phyloP scores from a whole-genome alignment of 2,797 vertebrate genomes.

The Chloroceryle inda region DNA sequence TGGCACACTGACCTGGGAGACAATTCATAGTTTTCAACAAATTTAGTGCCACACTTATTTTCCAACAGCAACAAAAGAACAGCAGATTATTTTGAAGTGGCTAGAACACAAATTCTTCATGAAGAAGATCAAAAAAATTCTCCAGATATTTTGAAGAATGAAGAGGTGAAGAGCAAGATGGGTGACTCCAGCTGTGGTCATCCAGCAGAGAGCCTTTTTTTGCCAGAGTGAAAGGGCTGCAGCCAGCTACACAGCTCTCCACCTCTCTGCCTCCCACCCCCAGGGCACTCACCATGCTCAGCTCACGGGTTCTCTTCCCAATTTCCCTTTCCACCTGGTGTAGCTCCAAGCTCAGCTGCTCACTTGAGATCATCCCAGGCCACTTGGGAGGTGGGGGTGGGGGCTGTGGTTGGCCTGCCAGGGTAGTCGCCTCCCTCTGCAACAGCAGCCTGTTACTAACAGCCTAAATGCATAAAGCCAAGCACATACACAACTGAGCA shows the following conservation, averaged over 20 bases:
- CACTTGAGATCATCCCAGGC: slow-evolving; percentile 92
- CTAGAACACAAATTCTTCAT: background rate
- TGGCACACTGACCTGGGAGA: slow-evolving; percentile 11
- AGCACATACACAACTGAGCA: slow-evolving; percentile 79
- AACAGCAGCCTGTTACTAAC: slow-evolving; percentile 92
- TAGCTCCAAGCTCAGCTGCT: slow-evolving; percentile 96
- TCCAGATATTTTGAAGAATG: background rate
- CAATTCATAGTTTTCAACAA: background rate
- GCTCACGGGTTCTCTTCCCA: slow-evolving; percentile 95
- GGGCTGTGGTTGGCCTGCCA: slow-evolving; percentile 84
- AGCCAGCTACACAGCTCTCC: background rate
- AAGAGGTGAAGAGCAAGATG: background rate
- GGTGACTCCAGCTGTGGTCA: background rate
- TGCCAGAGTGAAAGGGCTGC: background rate
- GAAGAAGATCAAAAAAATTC: background rate
- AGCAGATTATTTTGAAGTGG: background rate
- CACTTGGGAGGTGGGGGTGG: slow-evolving; percentile 88
- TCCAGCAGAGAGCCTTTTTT: background rate
- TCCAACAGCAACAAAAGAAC: background rate
- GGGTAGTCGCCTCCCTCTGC: slow-evolving; percentile 90
- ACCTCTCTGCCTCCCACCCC: background rate
- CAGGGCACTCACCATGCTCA: slow-evolving; percentile 89
- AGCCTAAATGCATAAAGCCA: slow-evolving; percentile 86
- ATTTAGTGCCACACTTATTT: background rate
- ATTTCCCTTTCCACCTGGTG: slow-evolving; percentile 98